Conservation (phyloP, 2,113 vertebrate species). For the Rhinolophus ferrumequinum region DNA sequence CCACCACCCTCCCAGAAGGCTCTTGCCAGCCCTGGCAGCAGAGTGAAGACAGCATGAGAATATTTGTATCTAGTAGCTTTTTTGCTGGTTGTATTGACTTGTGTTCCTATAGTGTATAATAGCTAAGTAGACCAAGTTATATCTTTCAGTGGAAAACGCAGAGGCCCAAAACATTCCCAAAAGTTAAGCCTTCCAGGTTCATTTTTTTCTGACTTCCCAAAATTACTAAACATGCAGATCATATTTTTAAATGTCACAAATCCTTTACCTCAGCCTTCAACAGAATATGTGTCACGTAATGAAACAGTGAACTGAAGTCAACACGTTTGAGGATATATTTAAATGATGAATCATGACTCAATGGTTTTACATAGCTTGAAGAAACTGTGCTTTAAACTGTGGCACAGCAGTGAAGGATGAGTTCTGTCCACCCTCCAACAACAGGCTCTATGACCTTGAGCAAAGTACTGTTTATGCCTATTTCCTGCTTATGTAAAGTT, state of each 20-base stretch:
- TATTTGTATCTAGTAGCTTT: slow-evolving; percentile 43
- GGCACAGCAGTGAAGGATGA: neutral
- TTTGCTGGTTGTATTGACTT: neutral
- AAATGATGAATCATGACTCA: neutral
- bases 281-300: neutral
- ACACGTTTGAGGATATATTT: neutral
- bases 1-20: slow-evolving; percentile 86
- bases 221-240: neutral
- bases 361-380: neutral
- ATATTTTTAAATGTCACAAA: neutral
- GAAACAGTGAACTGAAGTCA: neutral
- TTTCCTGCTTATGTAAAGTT: neutral
- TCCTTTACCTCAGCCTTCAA: neutral
- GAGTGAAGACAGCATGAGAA: slow-evolving; percentile 79
- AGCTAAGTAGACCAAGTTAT: neutral
- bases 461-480: neutral
- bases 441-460: neutral
- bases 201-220: neutral
- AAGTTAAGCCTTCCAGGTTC: neutral
- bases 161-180: neutral
- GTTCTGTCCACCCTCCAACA: neutral
- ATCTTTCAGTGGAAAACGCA: neutral
- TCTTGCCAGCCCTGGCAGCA: slow-evolving; percentile 85
- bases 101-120: neutral
- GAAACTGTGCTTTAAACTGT: neutral